Percentiles rank a stretch among this genome's conserved stretches.
Conservation (phyloP, 2,888 invertebrate genomes). For the Nineta flava region DNA sequence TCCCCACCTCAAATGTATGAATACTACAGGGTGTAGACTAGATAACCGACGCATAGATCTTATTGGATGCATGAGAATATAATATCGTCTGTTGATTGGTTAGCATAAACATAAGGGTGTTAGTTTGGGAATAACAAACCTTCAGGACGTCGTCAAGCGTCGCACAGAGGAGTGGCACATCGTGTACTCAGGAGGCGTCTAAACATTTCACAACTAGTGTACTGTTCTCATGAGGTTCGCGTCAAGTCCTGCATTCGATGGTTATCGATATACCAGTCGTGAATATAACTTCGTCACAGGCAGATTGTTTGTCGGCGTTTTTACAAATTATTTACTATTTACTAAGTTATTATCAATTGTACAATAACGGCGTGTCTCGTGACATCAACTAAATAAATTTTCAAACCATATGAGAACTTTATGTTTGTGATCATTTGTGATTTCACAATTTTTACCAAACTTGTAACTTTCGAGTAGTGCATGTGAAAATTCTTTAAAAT, state of each 20-base stretch:
- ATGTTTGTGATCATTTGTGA: too few relatives aligned
- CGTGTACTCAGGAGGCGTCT: constrained; percentile 1
- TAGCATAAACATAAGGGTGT: constrained; percentile 5
- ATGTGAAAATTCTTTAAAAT: too few relatives aligned
- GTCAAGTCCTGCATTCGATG: constrained; percentile 20
- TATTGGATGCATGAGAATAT: constrained; percentile 17
- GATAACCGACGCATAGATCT: constrained; percentile 12
- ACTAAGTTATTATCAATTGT: too few relatives aligned
- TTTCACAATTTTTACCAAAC: too few relatives aligned
- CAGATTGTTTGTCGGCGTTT: background rate
- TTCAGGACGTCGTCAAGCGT: constrained; percentile 1
- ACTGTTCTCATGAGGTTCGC: constrained; percentile 1
- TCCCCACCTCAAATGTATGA: constrained; percentile 15
- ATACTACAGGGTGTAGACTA: constrained; percentile 18
- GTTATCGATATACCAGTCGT: constrained; percentile 28
- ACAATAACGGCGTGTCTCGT: too few relatives aligned
- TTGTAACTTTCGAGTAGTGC: too few relatives aligned
- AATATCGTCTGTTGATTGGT: constrained; percentile 22
- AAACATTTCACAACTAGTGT: constrained; percentile 1
- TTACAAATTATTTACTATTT: too few relatives aligned
- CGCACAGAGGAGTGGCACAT: background rate
- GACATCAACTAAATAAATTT: too few relatives aligned
- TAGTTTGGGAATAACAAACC: background rate
- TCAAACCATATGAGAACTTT: too few relatives aligned
- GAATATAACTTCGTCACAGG: constrained; percentile 13